Percentiles rank a stretch among this genome's conserved stretches.
Conservation (phyloP, 2,797 vertebrate genomes). For the Pristis pectinata region DNA sequence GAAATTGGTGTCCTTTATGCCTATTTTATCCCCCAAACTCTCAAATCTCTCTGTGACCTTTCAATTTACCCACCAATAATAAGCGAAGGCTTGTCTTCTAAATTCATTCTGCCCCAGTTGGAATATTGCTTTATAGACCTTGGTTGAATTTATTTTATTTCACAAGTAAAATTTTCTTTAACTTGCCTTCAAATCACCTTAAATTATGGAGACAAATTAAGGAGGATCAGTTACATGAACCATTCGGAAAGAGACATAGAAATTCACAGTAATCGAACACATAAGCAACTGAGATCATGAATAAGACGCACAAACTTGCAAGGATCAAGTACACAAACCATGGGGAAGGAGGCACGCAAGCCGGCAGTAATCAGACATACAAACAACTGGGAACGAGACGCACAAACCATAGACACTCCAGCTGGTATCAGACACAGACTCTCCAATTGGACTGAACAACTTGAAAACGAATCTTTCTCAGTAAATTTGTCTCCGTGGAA, state of each 20-base stretch:
- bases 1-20: not conserved
- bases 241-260: not conserved
- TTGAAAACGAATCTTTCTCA: not conserved
- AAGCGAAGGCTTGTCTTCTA: not conserved
- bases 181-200: not conserved
- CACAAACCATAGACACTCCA: not conserved
- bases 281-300: not conserved
- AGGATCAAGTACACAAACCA: not conserved
- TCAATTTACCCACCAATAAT: not conserved
- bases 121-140: not conserved
- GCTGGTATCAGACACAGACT: not conserved
- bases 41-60: not conserved
- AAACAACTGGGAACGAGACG: not conserved
- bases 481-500: not conserved
- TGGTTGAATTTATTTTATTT: not conserved
- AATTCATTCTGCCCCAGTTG: not conserved
- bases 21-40: too few species aligned
- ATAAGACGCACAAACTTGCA: not conserved
- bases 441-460: not conserved
- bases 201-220: not conserved
- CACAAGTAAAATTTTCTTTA: not conserved
- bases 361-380: not conserved
- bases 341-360: not conserved
- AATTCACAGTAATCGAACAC: not conserved
- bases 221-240: not conserved